Conservation (phyloP, 2,888 invertebrate species). For the Amphipyra berbera region DNA sequence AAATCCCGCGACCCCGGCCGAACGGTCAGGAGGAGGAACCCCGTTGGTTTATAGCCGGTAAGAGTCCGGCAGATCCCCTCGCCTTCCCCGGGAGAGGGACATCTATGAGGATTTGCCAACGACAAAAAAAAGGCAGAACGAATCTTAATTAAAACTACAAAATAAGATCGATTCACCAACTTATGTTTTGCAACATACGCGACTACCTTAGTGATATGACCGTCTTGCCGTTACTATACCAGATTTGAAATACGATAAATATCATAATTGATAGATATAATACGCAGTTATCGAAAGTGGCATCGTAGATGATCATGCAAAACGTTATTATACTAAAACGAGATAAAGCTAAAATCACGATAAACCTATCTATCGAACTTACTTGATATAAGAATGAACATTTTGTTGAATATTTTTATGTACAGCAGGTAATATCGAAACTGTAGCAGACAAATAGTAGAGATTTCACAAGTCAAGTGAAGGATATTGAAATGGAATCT, state of each 20-base stretch:
- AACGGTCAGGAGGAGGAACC: no score
- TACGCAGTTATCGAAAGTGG: conserved; percentile 32
- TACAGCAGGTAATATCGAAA: conserved; percentile 31
- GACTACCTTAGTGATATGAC: no score
- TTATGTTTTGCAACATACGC: no score
- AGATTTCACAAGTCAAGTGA: conserved; percentile 6
- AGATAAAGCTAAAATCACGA: conserved; percentile 18
- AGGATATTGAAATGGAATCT: conserved; percentile 18
- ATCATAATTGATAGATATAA: conserved; percentile 27
- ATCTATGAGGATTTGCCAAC: no score
- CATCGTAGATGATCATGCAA: conserved; percentile 26
- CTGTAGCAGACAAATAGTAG: conserved; percentile 3
- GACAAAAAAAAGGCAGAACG: no score
- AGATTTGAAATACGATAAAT: conserved; percentile 23
- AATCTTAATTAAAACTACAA: no score
- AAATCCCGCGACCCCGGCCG: no score
- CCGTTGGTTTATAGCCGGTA: no score
- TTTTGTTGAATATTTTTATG: conserved; percentile 24
- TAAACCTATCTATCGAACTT: conserved; percentile 12
- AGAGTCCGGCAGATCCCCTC: no score
- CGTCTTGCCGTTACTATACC: not conserved
- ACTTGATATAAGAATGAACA: conserved; percentile 19
- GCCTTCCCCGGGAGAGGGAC: no score
- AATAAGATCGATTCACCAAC: no score
- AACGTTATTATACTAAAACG: conserved; percentile 27